phyloP scores from a whole-genome alignment of 92 coral and sea anemone genomes.

The Porites divaricata region DNA sequence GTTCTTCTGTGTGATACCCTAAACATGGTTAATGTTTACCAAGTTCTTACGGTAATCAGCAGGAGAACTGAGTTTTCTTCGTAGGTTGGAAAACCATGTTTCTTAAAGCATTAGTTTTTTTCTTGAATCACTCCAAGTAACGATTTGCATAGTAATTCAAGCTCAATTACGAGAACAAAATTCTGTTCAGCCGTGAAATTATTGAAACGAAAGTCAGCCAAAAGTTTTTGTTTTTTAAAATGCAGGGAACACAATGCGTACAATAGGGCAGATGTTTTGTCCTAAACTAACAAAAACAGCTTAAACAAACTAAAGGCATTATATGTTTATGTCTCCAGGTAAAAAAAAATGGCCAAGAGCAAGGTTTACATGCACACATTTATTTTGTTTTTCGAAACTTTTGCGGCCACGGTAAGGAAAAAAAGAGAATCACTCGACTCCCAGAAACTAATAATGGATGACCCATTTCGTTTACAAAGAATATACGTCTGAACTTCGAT shows the following conservation, averaged over 20 bases:
- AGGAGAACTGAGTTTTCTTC: too few relatives aligned
- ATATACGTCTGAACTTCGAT: too few relatives aligned
- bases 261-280: not conserved
- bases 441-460: too few relatives aligned
- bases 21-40: slow-evolving; percentile 2
- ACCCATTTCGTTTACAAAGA: too few relatives aligned
- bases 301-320: not conserved
- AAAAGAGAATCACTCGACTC: too few relatives aligned
- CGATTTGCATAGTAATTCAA: not conserved
- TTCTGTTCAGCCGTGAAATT: slow-evolving; percentile 11
- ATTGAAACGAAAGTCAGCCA: slow-evolving; percentile 1
- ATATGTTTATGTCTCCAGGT: too few relatives aligned
- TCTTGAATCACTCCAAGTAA: not conserved
- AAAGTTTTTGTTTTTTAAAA: not conserved
- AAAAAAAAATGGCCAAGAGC: not conserved
- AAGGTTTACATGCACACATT: too few relatives aligned
- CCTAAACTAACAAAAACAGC: slow-evolving; percentile 8
- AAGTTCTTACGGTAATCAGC: not conserved
- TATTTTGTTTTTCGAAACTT: too few relatives aligned
- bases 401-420: too few relatives aligned
- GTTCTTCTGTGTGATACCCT: too few relatives aligned
- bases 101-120: not conserved
- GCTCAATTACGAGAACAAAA: slow-evolving; percentile 3
- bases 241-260: not conserved
- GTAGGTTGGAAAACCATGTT: not conserved